These are phyloP conservation scores for Conistra vaccinii DNA, from an alignment of 2,888 invertebrate genomes.

Conservation along the genomic window DNA sequence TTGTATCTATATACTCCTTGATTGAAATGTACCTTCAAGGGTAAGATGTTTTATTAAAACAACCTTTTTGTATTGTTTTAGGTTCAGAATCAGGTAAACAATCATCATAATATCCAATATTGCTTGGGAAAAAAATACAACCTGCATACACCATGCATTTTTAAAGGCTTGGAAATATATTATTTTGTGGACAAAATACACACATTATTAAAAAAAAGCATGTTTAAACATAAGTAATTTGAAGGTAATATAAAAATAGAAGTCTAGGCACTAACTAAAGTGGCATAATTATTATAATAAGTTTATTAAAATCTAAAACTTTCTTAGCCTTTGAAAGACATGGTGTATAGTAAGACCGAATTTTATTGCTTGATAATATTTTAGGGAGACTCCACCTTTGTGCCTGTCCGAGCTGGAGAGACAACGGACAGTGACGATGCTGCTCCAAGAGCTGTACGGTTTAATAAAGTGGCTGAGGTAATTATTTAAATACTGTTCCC, in stretches of 20 bases:
- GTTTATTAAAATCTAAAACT: slow-evolving; percentile 10
- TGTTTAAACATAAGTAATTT: not conserved
- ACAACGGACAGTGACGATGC: slow-evolving; percentile 94
- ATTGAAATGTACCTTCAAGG: slow-evolving; percentile 45
- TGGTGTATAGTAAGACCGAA: slow-evolving; percentile 60
- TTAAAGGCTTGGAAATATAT: slow-evolving; percentile 41
- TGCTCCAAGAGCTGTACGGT: slow-evolving; percentile 95
- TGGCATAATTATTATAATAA: not conserved
- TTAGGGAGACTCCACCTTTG: slow-evolving; percentile 97
- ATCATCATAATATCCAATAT: slow-evolving; percentile 45
- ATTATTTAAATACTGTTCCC: slow-evolving; percentile 2
- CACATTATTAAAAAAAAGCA: not conserved
- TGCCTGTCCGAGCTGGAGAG: slow-evolving; percentile 96
- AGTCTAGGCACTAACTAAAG: not conserved
- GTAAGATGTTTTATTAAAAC: slow-evolving; percentile 50
- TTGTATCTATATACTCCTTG: slow-evolving; percentile 19
- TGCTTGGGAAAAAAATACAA: slow-evolving; percentile 62
- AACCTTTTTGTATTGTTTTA: slow-evolving; percentile 63
- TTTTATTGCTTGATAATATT: slow-evolving; percentile 40
- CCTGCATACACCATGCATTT: slow-evolving; percentile 53
- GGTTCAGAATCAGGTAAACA: slow-evolving; percentile 58
- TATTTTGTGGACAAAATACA: slow-evolving; percentile 10
- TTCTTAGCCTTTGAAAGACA: slow-evolving; percentile 38
- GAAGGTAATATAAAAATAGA: slow-evolving; percentile 15
- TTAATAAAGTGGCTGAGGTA: slow-evolving; percentile 96